Percentiles rank a stretch among this genome's conserved stretches.
phyloP scores from a whole-genome alignment of 2,888 invertebrate genomes.

The Chaitophorus viminalis region DNA sequence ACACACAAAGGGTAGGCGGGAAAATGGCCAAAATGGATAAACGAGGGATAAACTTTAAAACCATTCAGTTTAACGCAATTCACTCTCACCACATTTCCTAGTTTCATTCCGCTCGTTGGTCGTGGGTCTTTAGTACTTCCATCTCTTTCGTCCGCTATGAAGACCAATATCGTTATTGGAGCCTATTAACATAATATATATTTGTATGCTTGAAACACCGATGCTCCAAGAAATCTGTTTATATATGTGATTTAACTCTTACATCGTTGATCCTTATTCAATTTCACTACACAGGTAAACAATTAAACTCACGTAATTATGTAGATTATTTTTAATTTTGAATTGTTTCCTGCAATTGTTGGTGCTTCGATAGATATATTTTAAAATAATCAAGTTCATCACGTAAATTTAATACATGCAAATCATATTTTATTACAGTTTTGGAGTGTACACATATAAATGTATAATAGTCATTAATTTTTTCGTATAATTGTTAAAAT shows the following conservation, averaged over 20 bases:
- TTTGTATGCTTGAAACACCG: neutral
- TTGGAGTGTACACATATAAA: neutral
- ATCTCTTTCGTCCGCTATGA: neutral
- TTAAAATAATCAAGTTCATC: neutral
- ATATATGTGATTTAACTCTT: neutral
- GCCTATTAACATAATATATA: neutral
- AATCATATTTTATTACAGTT: neutral
- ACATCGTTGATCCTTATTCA: neutral
- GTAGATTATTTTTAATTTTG: neutral
- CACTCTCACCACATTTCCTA: conserved; percentile 40
- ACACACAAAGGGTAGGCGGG: conserved; percentile 35
- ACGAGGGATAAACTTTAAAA: conserved; percentile 61
- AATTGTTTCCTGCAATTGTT: neutral
- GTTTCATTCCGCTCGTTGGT: conserved; percentile 17
- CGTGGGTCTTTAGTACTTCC: neutral
- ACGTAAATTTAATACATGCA: too few relatives aligned
- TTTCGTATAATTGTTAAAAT: neutral
- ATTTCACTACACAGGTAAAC: neutral
- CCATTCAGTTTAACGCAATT: conserved; percentile 52
- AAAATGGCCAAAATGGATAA: conserved; percentile 58
- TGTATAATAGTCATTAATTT: too few relatives aligned
- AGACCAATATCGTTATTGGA: neutral
- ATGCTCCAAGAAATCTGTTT: neutral
- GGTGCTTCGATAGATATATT: neutral
- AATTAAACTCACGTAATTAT: neutral